A percentile compares a stretch with the other conserved stretches of the same genome.
Evolutionary conservation across 2,113 vertebrate species (phyloP).

Genomic region (Antigone vipio): DNA sequence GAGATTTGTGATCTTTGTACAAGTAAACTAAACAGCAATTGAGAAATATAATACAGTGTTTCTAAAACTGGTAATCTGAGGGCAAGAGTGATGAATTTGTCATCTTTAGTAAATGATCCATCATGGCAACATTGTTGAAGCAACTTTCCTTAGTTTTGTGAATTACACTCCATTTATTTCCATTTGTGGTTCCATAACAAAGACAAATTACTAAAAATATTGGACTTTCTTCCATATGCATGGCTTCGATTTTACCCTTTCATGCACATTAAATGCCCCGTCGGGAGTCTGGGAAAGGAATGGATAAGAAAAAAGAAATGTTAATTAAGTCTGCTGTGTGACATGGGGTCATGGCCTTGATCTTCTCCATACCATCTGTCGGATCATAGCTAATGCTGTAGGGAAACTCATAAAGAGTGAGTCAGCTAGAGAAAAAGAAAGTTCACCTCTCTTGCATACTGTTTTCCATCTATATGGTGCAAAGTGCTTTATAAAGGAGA

Average conservation of each 20-base stretch:
- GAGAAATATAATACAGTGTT: background rate
- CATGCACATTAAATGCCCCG: background rate
- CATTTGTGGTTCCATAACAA: background rate
- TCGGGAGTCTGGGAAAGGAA: background rate
- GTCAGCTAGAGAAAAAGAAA: background rate
- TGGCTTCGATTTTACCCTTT: background rate
- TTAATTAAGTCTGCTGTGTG: slow-evolving; percentile 5
- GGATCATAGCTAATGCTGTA: background rate
- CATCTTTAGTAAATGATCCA: background rate
- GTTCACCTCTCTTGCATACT: background rate
- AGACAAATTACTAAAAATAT: background rate
- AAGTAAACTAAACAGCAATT: background rate
- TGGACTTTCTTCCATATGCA: background rate
- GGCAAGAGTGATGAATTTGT: background rate
- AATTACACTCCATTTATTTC: background rate
- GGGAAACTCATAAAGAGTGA: background rate
- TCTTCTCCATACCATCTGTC: slow-evolving; percentile 11
- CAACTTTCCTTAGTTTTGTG: background rate
- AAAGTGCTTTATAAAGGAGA: background rate
- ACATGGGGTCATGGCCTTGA: background rate
- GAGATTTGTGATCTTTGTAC: background rate
- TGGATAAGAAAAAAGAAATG: background rate
- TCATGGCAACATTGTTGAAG: background rate
- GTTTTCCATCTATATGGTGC: background rate
- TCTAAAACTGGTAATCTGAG: background rate